Conservation (phyloP, 1,140 invertebrate genomes). For the Brachionus plicatilis region DNA sequence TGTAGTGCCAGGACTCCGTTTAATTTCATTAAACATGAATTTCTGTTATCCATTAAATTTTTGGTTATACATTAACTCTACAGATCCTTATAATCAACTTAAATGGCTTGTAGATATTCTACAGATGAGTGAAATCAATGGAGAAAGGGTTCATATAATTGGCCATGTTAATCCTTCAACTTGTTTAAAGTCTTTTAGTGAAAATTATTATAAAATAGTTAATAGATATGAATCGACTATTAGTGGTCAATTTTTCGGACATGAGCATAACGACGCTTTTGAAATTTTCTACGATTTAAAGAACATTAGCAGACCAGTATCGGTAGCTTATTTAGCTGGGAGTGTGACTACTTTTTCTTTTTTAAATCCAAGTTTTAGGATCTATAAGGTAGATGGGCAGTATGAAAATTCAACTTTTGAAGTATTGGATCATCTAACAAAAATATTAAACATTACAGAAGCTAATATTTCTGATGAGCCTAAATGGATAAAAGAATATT, state of each 20-base stretch:
- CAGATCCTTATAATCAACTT: constrained; percentile 86
- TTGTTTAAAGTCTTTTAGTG: constrained; percentile 62
- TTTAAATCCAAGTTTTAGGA: constrained; percentile 36
- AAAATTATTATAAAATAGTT: constrained; percentile 56
- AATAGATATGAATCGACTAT: constrained; percentile 56
- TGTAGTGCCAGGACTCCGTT: constrained; percentile 56
- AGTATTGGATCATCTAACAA: constrained; percentile 31
- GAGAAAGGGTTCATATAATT: constrained; percentile 88
- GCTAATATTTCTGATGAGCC: background rate
- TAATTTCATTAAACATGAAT: constrained; percentile 60
- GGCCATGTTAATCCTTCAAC: constrained; percentile 84
- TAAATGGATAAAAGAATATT: constrained; percentile 39
- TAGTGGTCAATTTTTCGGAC: constrained; percentile 58
- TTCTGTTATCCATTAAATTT: constrained; percentile 56
- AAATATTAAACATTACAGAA: constrained; percentile 14
- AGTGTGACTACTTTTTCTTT: constrained; percentile 76
- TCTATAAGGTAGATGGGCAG: constrained; percentile 33
- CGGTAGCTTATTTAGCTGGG: constrained; percentile 82
- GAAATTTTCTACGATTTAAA: constrained; percentile 55
- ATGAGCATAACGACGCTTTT: constrained; percentile 56
- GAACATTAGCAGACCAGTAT: constrained; percentile 60
- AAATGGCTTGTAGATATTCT: constrained; percentile 69
- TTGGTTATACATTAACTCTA: constrained; percentile 92
- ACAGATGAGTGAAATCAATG: constrained; percentile 81
- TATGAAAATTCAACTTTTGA: background rate